Base-by-base conservation (phyloP, 2,888 invertebrate species). In the Podotricha telesiphe region DNA sequence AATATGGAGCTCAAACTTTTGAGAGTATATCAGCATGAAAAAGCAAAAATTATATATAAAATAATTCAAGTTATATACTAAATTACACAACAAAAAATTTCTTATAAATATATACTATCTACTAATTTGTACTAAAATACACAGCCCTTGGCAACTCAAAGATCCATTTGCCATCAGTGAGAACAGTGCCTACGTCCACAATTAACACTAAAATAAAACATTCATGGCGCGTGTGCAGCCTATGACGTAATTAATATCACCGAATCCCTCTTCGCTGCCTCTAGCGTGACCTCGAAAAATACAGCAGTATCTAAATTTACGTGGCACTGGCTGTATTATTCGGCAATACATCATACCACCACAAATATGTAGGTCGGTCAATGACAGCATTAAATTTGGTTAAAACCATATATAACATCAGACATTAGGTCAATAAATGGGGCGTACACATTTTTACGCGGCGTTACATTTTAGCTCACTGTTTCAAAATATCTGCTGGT, bases 281-380 rank as follows among this genome's bases (percentile, higher is more conserved):
- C 77, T 78, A 79, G 76, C 75, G 73, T 82, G 89, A 87, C 89
- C 90, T 88, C 87, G 87, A 86, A 86, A 81, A 80, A 79, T 83
- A 81, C 82, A 82, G 74, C 80, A 80, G 80, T 82, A 79, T 88
- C 84, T 82, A 88, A 87, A 88, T 86, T 87, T 87, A 85, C 80
- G 72, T 82, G 79, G 76, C 80, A 80, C 80, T 83, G 82, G 80
- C 80, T 82, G 81, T 83, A 82, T 86, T 84, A 86, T 84, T 86
- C 80, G 82, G 79, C 79, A 78, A 82, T 82, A 84, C 84, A 87
- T 86, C 86, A 87, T 84, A 81, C 82, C 76, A 76, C 78, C 76
- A 79, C 79, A 79, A 82, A 83, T 83, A 90, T 87, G 82, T 86
- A 80, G 90, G 89, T 82, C 87, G 87, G 89, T 89, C 88, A 88